phyloP scores from a whole-genome alignment of 2,888 invertebrate genomes.

The Agrypnus murinus region DNA sequence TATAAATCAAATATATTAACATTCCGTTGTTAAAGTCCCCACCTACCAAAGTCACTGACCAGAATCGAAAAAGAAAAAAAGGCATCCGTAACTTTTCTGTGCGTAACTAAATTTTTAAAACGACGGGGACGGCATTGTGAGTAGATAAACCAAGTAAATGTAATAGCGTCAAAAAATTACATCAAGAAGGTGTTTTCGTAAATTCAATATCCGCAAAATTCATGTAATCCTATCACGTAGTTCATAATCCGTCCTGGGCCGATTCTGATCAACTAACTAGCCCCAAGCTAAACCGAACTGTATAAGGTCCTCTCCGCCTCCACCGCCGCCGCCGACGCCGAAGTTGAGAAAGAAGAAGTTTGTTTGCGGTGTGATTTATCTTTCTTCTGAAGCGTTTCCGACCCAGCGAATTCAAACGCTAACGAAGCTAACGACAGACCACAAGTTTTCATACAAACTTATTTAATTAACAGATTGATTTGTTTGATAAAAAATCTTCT shows the following conservation, averaged over 20 bases:
- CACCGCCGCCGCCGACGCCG: slow-evolving; percentile 15
- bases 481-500: slow-evolving; percentile 31
- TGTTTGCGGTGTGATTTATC: slow-evolving; percentile 59
- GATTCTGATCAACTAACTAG: slow-evolving; percentile 58
- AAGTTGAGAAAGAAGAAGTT: slow-evolving; percentile 53
- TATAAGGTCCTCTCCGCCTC: slow-evolving; percentile 14
- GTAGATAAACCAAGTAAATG: slow-evolving; percentile 6
- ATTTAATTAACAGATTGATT: slow-evolving; percentile 54
- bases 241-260: slow-evolving; percentile 57
- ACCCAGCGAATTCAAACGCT: slow-evolving; percentile 48
- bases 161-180: slow-evolving; percentile 46
- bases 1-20: no score
- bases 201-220: slow-evolving; percentile 60
- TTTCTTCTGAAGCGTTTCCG: slow-evolving; percentile 52
- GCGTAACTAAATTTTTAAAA: slow-evolving; percentile 15
- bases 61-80: no score
- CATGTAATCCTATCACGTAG: slow-evolving; percentile 60
- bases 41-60: no score
- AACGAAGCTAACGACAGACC: slow-evolving; percentile 54
- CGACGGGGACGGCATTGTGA: neutral
- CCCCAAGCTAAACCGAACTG: slow-evolving; percentile 48
- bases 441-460: slow-evolving; percentile 48
- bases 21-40: no score
- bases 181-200: slow-evolving; percentile 47
- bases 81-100: no score